phyloP scores from a whole-genome alignment of 2,888 invertebrate species.

The Linnaemya vulpina region DNA sequence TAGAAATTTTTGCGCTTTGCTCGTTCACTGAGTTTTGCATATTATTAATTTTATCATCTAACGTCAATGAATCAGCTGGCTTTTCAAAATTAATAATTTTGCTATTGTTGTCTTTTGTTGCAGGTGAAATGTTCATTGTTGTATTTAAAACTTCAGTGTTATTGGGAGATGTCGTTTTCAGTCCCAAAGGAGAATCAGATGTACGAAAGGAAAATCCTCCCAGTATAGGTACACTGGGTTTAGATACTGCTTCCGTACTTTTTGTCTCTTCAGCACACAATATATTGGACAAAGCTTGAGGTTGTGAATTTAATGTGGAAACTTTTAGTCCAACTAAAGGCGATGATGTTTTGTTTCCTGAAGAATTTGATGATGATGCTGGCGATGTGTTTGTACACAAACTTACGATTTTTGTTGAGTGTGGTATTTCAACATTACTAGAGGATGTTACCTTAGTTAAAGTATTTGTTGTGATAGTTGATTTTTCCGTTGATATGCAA shows the following conservation, averaged over 20 bases:
- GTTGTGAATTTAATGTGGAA: constrained; percentile 43
- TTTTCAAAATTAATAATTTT: not conserved
- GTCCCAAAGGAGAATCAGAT: not conserved
- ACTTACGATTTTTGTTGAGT: constrained; percentile 38
- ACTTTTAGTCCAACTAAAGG: constrained; percentile 72
- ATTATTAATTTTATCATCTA: not conserved
- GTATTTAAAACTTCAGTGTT: not conserved
- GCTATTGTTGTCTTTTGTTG: not conserved
- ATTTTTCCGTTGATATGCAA: not conserved
- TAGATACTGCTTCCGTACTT: not conserved
- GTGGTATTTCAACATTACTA: constrained; percentile 9
- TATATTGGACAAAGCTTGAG: not conserved
- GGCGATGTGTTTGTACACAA: constrained; percentile 48
- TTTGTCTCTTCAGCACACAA: constrained; percentile 5
- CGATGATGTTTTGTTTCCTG: constrained; percentile 54
- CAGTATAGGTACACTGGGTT: constrained; percentile 24
- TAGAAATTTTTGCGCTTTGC: not conserved
- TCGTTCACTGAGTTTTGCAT: not conserved
- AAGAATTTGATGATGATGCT: constrained; percentile 12
- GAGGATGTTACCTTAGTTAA: constrained; percentile 34
- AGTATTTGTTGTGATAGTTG: not conserved
- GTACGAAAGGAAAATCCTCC: constrained; percentile 38
- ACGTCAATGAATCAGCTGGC: not conserved
- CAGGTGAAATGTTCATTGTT: constrained; percentile 4
- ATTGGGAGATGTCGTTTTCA: not conserved